A percentile compares a stretch with the other conserved stretches of the same genome.
Evolutionary conservation across 1,140 invertebrate species (phyloP).

Genomic region (Drosophila burlai): DNA sequence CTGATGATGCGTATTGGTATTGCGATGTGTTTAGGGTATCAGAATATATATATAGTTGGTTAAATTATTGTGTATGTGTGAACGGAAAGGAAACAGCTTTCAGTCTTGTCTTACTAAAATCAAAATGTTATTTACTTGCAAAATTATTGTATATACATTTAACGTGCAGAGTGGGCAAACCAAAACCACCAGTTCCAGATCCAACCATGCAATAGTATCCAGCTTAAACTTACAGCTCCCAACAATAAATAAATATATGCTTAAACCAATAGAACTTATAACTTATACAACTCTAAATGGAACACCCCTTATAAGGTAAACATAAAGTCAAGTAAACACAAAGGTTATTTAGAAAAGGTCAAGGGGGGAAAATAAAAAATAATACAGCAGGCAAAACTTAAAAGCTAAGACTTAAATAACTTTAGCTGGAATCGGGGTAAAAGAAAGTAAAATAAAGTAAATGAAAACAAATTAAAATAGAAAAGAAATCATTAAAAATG

Average conservation of each 20-base stretch:
- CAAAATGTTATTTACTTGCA: slow-evolving; percentile 61
- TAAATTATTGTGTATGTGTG: slow-evolving; percentile 25
- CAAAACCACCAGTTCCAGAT: slow-evolving; percentile 35
- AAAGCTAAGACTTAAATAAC: slow-evolving; percentile 72
- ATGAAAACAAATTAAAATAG: slow-evolving; percentile 51
- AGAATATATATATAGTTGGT: slow-evolving; percentile 56
- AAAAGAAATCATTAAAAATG: slow-evolving; percentile 5
- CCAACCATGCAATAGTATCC: slow-evolving; percentile 25
- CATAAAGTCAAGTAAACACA: slow-evolving; percentile 14
- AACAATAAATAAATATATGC: slow-evolving; percentile 13
- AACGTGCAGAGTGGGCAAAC: slow-evolving; percentile 58
- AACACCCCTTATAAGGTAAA: slow-evolving; percentile 5
- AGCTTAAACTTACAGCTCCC: slow-evolving; percentile 23
- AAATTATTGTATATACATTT: slow-evolving; percentile 35
- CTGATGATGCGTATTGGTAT: slow-evolving; percentile 32
- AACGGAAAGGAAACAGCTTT: slow-evolving; percentile 38
- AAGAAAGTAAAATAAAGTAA: slow-evolving; percentile 71
- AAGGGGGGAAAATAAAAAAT: slow-evolving; percentile 11
- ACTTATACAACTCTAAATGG: slow-evolving; percentile 16
- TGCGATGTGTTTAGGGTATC: slow-evolving; percentile 50
- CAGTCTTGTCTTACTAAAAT: slow-evolving; percentile 37
- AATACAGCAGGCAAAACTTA: slow-evolving; percentile 56
- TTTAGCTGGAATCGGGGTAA: slow-evolving; percentile 69
- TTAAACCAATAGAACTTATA: slow-evolving; percentile 8
- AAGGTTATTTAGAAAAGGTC: slow-evolving; percentile 20